Conservation (phyloP, 2,888 invertebrate species). For the Mayetiola destructor region DNA sequence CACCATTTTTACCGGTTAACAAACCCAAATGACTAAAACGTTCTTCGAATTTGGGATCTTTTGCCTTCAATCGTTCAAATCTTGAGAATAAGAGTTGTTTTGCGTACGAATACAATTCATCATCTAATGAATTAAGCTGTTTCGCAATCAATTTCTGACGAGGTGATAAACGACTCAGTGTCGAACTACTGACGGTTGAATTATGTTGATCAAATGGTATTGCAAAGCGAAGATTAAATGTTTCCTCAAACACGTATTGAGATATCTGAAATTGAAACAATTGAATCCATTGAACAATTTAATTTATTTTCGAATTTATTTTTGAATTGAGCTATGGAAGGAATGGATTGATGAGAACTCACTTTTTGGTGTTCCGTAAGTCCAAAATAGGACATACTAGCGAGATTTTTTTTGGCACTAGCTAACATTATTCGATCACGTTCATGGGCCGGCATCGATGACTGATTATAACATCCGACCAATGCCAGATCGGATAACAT, state of each 20-base stretch:
- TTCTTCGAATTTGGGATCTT: slow-evolving; percentile 66
- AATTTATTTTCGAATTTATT: too few species aligned
- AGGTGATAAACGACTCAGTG: slow-evolving; percentile 59
- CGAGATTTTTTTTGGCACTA: slow-evolving; percentile 89
- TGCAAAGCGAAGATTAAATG: slow-evolving; percentile 78
- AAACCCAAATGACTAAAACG: slow-evolving; percentile 76
- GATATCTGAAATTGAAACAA: slow-evolving; percentile 43
- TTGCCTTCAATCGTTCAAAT: slow-evolving; percentile 63
- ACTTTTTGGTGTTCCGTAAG: slow-evolving; percentile 91
- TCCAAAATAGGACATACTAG: slow-evolving; percentile 93
- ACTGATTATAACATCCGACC: slow-evolving; percentile 88
- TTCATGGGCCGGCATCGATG: slow-evolving; percentile 55
- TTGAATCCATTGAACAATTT: too few species aligned
- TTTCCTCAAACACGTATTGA: slow-evolving; percentile 88
- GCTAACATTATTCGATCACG: slow-evolving; percentile 76
- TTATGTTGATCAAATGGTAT: slow-evolving; percentile 87
- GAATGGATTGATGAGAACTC: slow-evolving; percentile 20
- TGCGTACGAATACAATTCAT: slow-evolving; percentile 87
- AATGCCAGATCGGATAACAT: slow-evolving; percentile 94
- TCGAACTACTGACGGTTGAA: slow-evolving; percentile 71
- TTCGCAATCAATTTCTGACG: slow-evolving; percentile 62
- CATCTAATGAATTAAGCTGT: slow-evolving; percentile 72
- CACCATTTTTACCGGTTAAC: slow-evolving; percentile 55
- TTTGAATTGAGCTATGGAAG: background rate
- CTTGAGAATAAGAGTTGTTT: slow-evolving; percentile 74